Evolutionary conservation across 2,797 vertebrate species (phyloP), one percentile per base, ranked within the genome.

Genomic region (Zenarchopterus dispar): DNA sequence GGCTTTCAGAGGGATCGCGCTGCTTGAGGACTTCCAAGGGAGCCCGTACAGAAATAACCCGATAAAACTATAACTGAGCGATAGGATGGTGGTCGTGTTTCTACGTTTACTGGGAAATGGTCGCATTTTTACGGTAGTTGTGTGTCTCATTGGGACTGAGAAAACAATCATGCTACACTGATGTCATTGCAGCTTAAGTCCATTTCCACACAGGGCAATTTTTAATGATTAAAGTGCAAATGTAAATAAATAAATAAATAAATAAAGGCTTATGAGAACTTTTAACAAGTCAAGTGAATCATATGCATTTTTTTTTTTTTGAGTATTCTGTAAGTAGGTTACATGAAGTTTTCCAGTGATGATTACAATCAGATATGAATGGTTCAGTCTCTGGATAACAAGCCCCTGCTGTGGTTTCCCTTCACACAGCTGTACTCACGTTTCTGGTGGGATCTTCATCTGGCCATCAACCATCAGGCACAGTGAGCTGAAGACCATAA

Each of bases 371-470:
- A 52, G 5, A 51, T 41, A 6, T 11, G 56, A 19, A 42, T 51
- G n/a, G 13, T 47, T 61, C 17, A 21, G 1, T 42, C 4, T 5
- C 11, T 41, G 13, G 21, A 21, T 24, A 28, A 56, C 57, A 47
- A 36, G 42, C n/a, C n/a, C 6, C 4, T 28, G 26, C 26, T 31
- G 22, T 7, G 11, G 44, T 43, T 39, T 51, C 18, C 18, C 3
- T 1, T 5, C 0, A 8, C 44, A 9, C 44, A 44, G 33, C 17
- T 71, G 70, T 62, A 93, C 96, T 97, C 89, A 98, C 96, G 91
- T 96, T 86, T 97, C 96, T 75, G 94, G 93, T 3, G 96, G 91
- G 87, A 97, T 95, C 93, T 87, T 94, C 73, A 91, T 92, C 92
- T 98, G 95, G n/a, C 91, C 92, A 24, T 81, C 62, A 0, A 90